Conservation (phyloP, 2,113 vertebrate species). For the Nestor notabilis region DNA sequence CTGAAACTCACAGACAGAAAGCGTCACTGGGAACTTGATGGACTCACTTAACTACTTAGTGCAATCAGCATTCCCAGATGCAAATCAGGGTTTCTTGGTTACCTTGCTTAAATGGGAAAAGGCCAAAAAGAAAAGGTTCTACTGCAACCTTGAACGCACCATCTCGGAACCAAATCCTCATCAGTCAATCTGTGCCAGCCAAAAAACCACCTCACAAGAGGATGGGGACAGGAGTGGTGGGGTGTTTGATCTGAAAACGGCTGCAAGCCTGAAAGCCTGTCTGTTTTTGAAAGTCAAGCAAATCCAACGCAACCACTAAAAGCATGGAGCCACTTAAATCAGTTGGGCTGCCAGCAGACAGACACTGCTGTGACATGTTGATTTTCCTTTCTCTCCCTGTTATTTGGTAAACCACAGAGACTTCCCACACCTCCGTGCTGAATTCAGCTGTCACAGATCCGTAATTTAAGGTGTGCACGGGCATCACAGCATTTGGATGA, state of each 20-base stretch:
- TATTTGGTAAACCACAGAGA: slow-evolving; percentile 1
- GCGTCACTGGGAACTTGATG: not conserved
- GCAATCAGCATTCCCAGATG: not conserved
- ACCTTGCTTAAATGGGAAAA: not conserved
- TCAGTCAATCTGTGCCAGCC: not conserved
- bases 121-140: not conserved
- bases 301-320: not conserved
- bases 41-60: not conserved
- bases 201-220: not conserved
- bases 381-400: slow-evolving; percentile 40
- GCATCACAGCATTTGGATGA: not conserved
- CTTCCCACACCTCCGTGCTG: not conserved
- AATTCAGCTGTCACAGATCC: slow-evolving; percentile 7
- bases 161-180: not conserved
- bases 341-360: not conserved
- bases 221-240: not conserved
- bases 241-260: not conserved
- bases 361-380: slow-evolving; percentile 10
- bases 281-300: not conserved
- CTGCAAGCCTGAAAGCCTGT: not conserved
- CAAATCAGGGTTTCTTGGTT: not conserved
- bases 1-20: slow-evolving; percentile 40
- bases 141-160: not conserved
- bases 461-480: not conserved
- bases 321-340: not conserved